Base-by-base conservation (phyloP, 1,140 invertebrate genomes). In the Papilio aristodemus region DNA sequence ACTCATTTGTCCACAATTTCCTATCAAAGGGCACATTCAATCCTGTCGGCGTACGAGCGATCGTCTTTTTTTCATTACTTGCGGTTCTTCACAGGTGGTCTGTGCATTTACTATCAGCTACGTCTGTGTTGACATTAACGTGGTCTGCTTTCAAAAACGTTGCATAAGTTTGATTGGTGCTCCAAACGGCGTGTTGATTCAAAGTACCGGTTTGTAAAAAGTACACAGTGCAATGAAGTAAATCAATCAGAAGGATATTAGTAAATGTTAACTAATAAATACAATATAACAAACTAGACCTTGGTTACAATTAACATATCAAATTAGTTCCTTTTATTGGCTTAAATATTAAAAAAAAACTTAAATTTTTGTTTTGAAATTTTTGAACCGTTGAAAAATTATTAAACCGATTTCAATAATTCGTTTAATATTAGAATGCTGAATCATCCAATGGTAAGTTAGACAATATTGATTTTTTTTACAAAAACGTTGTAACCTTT, bases 21-120 rank as follows among this genome's bases (percentile, higher is more conserved):
- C 70, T 38, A 63, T 68, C 70, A 71, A 71, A 71, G 46, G 70
- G 67, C 58, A 68, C 66, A 71, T 71, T 71, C 59, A 46, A 71
- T 68, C 57, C 57, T 46, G 41, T 63, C 46, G 68, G 32, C 13
- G 57, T 22, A 32, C 32, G 14, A 11, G n/a, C 43, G 7, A 36
- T n/a, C 17, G 36, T 27, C 60, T 71, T 71, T 43, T 59, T 71
- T 71, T 19, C 39, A 37, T 62, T 59, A 71, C 70, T 64, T 67
- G 58, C 50, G 64, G 64, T 67, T 66, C 32, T 67, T 57, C 32
- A 39, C 11, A 50, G 43, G 43, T 50, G 13, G 36, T 19, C 59
- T 19, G 32, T 38, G 59, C 59, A 62, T 58, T 14, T 36, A 36
- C 57, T 58, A 58, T 36, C 32, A 38, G 59, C 9, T 38, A 13